Base-by-base conservation (phyloP, 1,140 invertebrate genomes). In the Venustaconcha ellipsiformis region DNA sequence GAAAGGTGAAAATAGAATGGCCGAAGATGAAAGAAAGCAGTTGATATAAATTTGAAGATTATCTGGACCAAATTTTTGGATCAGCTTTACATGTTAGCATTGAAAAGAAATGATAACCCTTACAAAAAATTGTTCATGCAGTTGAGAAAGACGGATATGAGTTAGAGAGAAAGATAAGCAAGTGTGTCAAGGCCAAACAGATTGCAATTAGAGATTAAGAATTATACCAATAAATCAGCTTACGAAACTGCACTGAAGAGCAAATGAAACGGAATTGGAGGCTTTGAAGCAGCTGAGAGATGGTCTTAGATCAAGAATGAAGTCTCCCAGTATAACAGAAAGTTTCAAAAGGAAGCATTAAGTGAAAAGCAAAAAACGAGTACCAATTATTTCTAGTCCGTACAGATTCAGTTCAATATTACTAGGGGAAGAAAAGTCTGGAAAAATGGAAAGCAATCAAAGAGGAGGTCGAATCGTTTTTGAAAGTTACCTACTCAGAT, bases 371-470 rank as follows among this genome's bases (percentile, higher is more conserved):
- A 71, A 59, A 15, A 72, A 72, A 63, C 64, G 71, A 48, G 30
- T 48, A 72, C 11, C 60, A 18, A n/a, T 72, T 60, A 71, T 71
- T 17, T 18, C 67, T 23, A 69, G 17, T 56, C 67, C 48, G 3
- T 59, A 69, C 56, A 76, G 8, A 65, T 79, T 70, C 55, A 70
- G 57, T 8, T 71, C 72, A 57, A 30, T 17, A 15, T 30, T 70
- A 2, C 48, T 80, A 8, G 59, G 58, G 15, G 67, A 68, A 26
- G 70, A 71, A 55, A 79, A 55, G 70, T 65, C 67, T n/a, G 74
- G 70, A 17, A 69, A 37, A 3, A 67, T 74, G 18, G 26, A 74
- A 18, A 62, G 74, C 58, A 37, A 20, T n/a, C 26, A 15, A 70
- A 62, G 58, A 74, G n/a, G 68, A 79, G 23, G 70, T 72, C 15